Evolutionary conservation across 2,888 invertebrate species (phyloP), one percentile per base, ranked within the genome.

Genomic region (Agrochola lychnidis): DNA sequence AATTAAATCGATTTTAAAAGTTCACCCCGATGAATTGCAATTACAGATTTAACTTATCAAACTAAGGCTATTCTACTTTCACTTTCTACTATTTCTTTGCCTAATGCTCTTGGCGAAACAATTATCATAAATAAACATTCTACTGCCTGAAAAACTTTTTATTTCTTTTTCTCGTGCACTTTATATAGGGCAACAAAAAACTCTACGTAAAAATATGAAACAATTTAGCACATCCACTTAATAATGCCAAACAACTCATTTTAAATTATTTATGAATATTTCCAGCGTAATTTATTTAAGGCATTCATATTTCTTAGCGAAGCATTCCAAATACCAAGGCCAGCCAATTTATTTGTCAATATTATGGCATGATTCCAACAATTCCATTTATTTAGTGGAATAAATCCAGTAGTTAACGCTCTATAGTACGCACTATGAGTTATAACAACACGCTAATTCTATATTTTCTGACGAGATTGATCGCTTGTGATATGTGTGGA

Each of bases 291-390:
- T 78, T 78, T 84, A 77, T 79, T 76, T 80, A 85, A 83, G 81
- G 77, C 84, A 81, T 79, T 88, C 79, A 84, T 85, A 87, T 73
- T 87, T 85, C 78, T 81, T 78, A 77, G 76, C 59, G 56, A 40
- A 83, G 76, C 86, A 89, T 87, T 88, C 87, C 73, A 74, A 81
- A 76, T 85, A 79, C 81, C 86, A 89, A 89, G 89, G 84, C 73
- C 80, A 53, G 78, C 42, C 79, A 83, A 90, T 87, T 88, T 89
- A 90, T 91, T 90, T 90, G 90, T 90, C 90, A 90, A 91, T 88
- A 89, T 84, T 87, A 89, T 93, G 93, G 93, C 92, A 92, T 76
- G 79, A 87, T 83, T 92, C 93, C 93, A 93, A 89, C 86, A 88
- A 89, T 89, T 87, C 87, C 91, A 90, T 91, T 90, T 91, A 87